These are phyloP conservation scores for Lophotis ruficrista DNA, from an alignment of 2,113 vertebrate genomes.

Conservation along the genomic window DNA sequence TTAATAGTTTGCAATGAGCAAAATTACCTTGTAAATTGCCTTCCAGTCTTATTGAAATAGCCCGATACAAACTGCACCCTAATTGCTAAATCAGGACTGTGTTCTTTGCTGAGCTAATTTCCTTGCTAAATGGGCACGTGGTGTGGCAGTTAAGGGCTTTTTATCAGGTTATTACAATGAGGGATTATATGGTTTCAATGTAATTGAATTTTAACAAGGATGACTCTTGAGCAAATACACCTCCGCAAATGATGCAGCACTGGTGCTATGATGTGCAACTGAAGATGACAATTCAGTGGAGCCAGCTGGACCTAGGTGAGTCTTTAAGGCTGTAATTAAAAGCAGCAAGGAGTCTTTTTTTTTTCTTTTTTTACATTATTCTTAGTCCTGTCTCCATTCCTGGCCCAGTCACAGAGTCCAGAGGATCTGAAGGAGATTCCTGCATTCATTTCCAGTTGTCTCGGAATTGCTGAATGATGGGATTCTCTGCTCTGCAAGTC, in stretches of 20 bases:
- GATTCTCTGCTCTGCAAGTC: not conserved
- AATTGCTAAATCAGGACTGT: constrained; percentile 60
- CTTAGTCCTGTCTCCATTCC: not conserved
- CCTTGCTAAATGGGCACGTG: constrained; percentile 34
- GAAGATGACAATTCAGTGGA: not conserved
- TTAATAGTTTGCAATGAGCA: not conserved
- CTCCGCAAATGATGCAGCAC: constrained; percentile 41
- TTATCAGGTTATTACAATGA: constrained; percentile 65
- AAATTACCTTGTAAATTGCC: constrained; percentile 42
- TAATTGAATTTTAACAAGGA: constrained; percentile 70
- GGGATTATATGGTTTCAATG: constrained; percentile 37
- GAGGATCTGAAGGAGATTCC: not conserved
- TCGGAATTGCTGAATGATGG: not conserved
- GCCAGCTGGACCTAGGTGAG: not conserved
- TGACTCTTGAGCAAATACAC: constrained; percentile 42
- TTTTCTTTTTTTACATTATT: not conserved
- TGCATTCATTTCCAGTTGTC: not conserved
- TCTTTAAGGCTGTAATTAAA: constrained; percentile 27
- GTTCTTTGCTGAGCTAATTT: constrained; percentile 56
- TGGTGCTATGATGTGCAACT: not conserved
- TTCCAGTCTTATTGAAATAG: constrained; percentile 41
- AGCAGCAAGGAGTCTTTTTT: not conserved
- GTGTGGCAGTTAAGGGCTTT: constrained; percentile 45
- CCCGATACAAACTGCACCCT: constrained; percentile 34
- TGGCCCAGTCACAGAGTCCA: not conserved